Evolutionary conservation across 2,888 invertebrate species (phyloP).

Genomic region (Ophion obscuratus): DNA sequence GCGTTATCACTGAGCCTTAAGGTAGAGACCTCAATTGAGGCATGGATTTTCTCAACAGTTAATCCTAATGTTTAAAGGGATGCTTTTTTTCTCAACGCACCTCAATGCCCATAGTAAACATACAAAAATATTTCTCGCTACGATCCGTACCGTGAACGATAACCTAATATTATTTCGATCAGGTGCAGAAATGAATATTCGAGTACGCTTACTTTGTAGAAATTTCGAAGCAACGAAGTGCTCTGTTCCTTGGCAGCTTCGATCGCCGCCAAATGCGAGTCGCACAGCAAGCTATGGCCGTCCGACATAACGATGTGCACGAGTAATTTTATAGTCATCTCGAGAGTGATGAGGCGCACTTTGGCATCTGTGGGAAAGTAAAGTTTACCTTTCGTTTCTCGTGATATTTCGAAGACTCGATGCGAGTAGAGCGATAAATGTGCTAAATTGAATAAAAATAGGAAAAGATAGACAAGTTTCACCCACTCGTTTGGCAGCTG

Average conservation of each 20-base stretch:
- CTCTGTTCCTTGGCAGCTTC: conserved; percentile 92
- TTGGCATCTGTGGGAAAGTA: conserved; percentile 87
- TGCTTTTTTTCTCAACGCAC: too few relatives aligned
- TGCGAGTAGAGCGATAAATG: not conserved
- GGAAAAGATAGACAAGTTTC: not conserved
- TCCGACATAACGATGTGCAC: conserved; percentile 88
- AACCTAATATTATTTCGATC: too few relatives aligned
- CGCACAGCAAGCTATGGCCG: conserved; percentile 87
- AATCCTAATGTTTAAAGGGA: too few relatives aligned
- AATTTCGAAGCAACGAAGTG: conserved; percentile 93
- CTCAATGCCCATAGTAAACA: too few relatives aligned
- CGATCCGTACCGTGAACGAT: not conserved
- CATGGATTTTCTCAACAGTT: too few relatives aligned
- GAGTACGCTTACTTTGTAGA: conserved; percentile 89
- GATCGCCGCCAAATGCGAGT: conserved; percentile 88
- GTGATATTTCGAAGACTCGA: not conserved
- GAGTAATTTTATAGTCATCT: conserved; percentile 93
- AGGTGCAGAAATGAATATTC: not conserved
- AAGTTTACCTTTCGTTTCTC: conserved; percentile 4
- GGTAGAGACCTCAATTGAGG: too few relatives aligned
- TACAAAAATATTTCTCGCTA: not conserved
- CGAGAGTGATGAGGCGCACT: conserved; percentile 96
- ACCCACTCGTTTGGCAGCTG: conserved; percentile 94
- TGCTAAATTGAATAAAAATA: not conserved
- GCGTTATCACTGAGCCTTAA: too few relatives aligned